Evolutionary conservation across 2,888 invertebrate genomes (phyloP).

Genomic region (Caenorhabditis sp.): DNA sequence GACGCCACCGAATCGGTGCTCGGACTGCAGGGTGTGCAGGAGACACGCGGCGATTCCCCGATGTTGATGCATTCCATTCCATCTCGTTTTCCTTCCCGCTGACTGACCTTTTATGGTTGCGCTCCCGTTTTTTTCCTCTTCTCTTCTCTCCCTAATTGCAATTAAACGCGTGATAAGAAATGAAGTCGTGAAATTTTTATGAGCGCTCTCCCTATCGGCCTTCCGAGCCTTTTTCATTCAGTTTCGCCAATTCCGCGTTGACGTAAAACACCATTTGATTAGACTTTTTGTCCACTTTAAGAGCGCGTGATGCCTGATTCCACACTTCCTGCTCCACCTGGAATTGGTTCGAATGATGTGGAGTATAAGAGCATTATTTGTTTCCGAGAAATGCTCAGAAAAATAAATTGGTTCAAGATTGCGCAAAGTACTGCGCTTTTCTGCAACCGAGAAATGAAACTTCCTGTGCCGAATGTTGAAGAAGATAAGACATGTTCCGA

Average conservation of each 20-base stretch:
- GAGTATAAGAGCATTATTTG: too few species aligned
- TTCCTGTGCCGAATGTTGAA: too few species aligned
- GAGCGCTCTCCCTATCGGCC: neutral
- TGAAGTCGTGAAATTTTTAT: neutral
- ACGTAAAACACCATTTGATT: constrained; percentile 2
- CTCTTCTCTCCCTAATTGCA: constrained; percentile 4
- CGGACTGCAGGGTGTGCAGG: constrained; percentile 17
- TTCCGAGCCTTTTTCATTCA: neutral
- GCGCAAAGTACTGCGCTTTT: too few species aligned
- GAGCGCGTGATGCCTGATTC: too few species aligned
- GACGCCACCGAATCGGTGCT: constrained; percentile 53
- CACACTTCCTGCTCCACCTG: neutral
- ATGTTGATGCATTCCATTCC: constrained; percentile 51
- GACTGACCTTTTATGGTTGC: constrained; percentile 49
- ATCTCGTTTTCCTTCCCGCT: constrained; percentile 1
- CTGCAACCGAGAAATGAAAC: too few species aligned
- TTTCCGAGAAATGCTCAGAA: neutral
- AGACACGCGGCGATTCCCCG: constrained; percentile 17
- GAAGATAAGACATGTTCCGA: too few species aligned
- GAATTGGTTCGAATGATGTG: neutral
- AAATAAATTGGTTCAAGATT: too few species aligned
- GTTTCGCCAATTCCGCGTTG: neutral
- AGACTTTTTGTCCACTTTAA: neutral
- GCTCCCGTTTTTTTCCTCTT: constrained; percentile 43
- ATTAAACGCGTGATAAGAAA: constrained; percentile 24